Evolutionary conservation across 2,113 vertebrate genomes (phyloP).

Genomic region (Hydrochoerus hydrochaeris): DNA sequence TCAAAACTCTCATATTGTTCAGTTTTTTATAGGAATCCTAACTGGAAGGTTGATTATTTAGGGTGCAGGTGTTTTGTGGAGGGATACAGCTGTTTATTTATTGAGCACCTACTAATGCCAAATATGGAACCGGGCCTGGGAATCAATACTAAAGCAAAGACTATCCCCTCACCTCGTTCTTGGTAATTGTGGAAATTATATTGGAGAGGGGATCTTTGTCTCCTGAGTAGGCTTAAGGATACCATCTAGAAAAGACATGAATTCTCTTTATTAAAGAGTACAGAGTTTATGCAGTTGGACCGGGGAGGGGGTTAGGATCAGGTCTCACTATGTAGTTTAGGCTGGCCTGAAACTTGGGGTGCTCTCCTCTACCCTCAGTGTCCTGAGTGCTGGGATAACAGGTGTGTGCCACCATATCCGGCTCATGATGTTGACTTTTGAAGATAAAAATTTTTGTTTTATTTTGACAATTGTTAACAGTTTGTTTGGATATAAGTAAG

Average conservation of each 20-base stretch:
- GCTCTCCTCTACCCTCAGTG: neutral
- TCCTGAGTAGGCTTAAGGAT: neutral
- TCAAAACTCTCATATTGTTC: neutral
- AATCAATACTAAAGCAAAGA: neutral
- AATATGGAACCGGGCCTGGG: neutral
- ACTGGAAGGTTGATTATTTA: neutral
- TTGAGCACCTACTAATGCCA: neutral
- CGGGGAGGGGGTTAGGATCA: neutral
- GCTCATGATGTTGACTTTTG: neutral
- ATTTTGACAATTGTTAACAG: constrained; percentile 25
- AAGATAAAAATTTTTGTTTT: neutral
- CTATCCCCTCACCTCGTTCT: neutral
- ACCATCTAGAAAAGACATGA: neutral
- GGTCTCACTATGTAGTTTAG: neutral
- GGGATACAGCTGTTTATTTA: constrained; percentile 21
- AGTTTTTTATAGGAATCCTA: constrained; percentile 2
- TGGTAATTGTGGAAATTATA: neutral
- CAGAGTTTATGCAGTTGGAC: neutral
- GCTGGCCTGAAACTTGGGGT: neutral
- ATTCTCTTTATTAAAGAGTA: neutral
- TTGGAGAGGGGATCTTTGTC: neutral
- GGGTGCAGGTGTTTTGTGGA: neutral
- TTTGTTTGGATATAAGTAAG: constrained; percentile 32
- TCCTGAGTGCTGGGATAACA: neutral
- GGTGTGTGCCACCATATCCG: neutral